Base-by-base conservation (phyloP, 1,140 invertebrate genomes). In the Brachionus rubens region DNA sequence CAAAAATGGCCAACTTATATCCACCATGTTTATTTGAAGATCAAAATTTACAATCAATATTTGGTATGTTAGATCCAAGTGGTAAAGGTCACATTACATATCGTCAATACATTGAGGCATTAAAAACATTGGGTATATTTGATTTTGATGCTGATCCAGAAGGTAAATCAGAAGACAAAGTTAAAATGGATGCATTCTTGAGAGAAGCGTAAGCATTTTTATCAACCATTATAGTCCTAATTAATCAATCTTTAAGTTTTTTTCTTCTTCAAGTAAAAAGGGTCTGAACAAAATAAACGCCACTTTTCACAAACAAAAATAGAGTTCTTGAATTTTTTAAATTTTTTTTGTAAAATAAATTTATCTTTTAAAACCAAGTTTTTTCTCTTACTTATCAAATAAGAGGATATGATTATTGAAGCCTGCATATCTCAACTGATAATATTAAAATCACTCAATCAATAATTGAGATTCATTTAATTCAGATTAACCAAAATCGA, bases 1-100 rank as follows among this genome's bases (percentile, higher is more conserved):
- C 79, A 2, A 77, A 77, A 76, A 76, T 75, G 0, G 78, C 78
- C 24, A 77, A 78, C 48, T 52, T 79, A 7, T 78, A 80, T 47
- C 78, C 70, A 52, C 80, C 80, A 2, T 78, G 79, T 65, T 67
- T 82, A 28, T 81, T 82, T 78, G 81, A 82, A 77, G 80, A 82
- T 41, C 76, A 77, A 46, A 82, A 82, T 76, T 79, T 82, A 26
- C 65, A 78, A 47, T 81, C 82, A 19, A 76, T 82, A 2, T 82
- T 81, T 79, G 79, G 80, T 12, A 82, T 82, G 81, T 54, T 82
- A 40, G 81, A 82, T 76, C 81, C 81, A 5, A 82, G 80, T 28
- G 78, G 78, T 1, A 76, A 77, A 24, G 81, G 81, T 19, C 79
- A 59, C 68, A 79, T 82, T 24, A 80, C 79, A 40, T 40, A 79